Conservation (phyloP, 2,888 invertebrate species). For the Embidobia sp. region DNA sequence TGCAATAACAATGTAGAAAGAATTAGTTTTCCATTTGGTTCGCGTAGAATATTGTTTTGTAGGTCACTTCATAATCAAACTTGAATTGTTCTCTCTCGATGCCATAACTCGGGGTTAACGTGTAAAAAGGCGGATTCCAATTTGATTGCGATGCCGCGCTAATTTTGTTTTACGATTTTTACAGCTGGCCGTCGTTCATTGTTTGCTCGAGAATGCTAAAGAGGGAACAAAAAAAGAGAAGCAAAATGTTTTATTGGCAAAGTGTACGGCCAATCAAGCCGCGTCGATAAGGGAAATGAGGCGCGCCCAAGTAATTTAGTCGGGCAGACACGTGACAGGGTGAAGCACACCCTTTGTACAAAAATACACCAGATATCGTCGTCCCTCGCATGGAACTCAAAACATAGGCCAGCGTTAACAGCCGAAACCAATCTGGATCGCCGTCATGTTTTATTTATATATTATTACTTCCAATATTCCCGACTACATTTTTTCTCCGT, state of each 20-base stretch:
- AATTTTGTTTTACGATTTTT: too few relatives aligned
- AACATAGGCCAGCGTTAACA: conserved; percentile 22
- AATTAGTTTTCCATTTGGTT: too few relatives aligned
- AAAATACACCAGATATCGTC: too few relatives aligned
- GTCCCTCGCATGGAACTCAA: conserved; percentile 3
- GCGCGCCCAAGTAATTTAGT: conserved; percentile 65
- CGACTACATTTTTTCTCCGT: background rate
- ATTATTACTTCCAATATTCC: background rate
- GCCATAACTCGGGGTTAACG: too few relatives aligned
- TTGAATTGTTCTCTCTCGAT: too few relatives aligned
- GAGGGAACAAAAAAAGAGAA: conserved; percentile 1
- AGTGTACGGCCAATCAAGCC: conserved; percentile 32
- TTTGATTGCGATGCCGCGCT: too few relatives aligned
- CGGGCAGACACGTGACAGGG: conserved; percentile 54
- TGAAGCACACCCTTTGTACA: conserved; percentile 53
- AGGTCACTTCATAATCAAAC: too few relatives aligned
- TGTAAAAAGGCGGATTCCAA: too few relatives aligned
- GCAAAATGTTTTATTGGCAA: conserved; percentile 5
- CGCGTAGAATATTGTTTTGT: too few relatives aligned
- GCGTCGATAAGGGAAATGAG: conserved; percentile 62
- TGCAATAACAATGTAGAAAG: too few relatives aligned
- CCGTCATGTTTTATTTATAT: conserved; percentile 21
- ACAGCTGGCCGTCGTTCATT: too few relatives aligned
- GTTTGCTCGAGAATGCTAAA: too few relatives aligned
- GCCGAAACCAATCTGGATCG: conserved; percentile 18